These are phyloP conservation scores for Drosophila niveifrons DNA, from an alignment of 2,888 invertebrate species.

Conservation along the genomic window DNA sequence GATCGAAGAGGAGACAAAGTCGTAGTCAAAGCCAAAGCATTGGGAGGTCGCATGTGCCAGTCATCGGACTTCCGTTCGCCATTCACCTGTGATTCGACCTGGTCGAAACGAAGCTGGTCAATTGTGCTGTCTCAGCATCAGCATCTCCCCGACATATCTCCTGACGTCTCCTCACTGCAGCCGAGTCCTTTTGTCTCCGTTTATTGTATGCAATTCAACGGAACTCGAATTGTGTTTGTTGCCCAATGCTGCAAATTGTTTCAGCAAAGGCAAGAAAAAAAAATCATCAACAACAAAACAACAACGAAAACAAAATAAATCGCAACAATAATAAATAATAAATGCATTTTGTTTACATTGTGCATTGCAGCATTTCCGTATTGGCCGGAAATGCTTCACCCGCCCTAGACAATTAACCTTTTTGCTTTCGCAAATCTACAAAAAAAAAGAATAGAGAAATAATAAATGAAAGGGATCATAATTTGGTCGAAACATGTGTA, in stretches of 20 bases:
- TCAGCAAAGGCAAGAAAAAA: slow-evolving; percentile 30
- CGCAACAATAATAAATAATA: slow-evolving; percentile 47
- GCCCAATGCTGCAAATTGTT: slow-evolving; percentile 58
- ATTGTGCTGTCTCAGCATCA: slow-evolving; percentile 49
- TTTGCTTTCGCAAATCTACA: slow-evolving; percentile 18
- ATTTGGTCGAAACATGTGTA: slow-evolving; percentile 65
- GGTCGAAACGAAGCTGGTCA: slow-evolving; percentile 49
- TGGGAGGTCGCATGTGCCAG: slow-evolving; percentile 40
- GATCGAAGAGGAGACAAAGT: neutral
- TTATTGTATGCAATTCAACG: slow-evolving; percentile 59
- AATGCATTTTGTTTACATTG: slow-evolving; percentile 47
- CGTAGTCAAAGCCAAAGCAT: slow-evolving; percentile 8
- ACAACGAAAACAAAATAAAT: slow-evolving; percentile 35
- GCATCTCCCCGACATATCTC: slow-evolving; percentile 8
- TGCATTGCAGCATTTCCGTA: slow-evolving; percentile 56
- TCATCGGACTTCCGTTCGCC: slow-evolving; percentile 50
- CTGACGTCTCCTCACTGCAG: slow-evolving; percentile 9
- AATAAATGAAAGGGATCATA: slow-evolving; percentile 54
- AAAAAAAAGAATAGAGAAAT: too few species aligned
- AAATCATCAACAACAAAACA: slow-evolving; percentile 3
- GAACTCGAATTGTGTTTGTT: slow-evolving; percentile 62
- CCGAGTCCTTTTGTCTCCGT: slow-evolving; percentile 43
- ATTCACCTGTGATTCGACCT: slow-evolving; percentile 61
- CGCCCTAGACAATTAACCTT: slow-evolving; percentile 56
- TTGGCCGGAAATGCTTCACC: slow-evolving; percentile 46